phyloP scores from a whole-genome alignment of 1,140 invertebrate species.

The Ips typographus region DNA sequence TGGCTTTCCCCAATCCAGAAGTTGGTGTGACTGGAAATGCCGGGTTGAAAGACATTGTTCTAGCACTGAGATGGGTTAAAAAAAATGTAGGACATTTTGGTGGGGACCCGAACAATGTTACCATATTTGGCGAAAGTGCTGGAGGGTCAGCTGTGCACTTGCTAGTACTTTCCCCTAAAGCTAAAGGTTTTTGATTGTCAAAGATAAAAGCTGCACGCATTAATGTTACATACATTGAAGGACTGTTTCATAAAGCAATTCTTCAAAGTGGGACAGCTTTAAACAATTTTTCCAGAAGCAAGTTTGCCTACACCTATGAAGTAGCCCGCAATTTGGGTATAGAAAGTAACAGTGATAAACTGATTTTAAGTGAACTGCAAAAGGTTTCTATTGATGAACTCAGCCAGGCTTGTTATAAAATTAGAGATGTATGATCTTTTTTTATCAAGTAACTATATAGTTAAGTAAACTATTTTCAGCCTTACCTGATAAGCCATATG shows the following conservation, averaged over 20 bases:
- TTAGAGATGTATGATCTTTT: constrained; percentile 10
- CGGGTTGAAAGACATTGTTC: constrained; percentile 62
- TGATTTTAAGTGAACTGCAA: constrained; percentile 23
- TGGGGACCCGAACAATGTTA: constrained; percentile 51
- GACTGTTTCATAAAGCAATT: constrained; percentile 61
- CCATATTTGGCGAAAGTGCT: constrained; percentile 55
- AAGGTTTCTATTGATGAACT: constrained; percentile 19
- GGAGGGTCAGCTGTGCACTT: constrained; percentile 50
- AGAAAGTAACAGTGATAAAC: constrained; percentile 11
- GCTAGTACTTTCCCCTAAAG: constrained; percentile 36
- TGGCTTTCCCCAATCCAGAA: constrained; percentile 47
- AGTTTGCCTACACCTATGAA: constrained; percentile 9
- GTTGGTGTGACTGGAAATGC: constrained; percentile 59
- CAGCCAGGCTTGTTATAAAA: constrained; percentile 11
- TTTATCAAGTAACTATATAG: not conserved
- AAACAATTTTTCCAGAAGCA: constrained; percentile 22
- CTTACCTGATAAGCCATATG: constrained; percentile 49
- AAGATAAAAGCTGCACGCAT: not conserved
- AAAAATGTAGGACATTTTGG: constrained; percentile 55
- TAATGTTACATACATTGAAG: constrained; percentile 29
- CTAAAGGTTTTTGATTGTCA: constrained; percentile 29
- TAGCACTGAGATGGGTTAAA: constrained; percentile 60
- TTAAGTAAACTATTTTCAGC: constrained; percentile 34
- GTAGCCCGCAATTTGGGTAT: constrained; percentile 33
- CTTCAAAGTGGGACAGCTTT: constrained; percentile 57